Evolutionary conservation across 2,113 vertebrate genomes (phyloP), one percentile per base, ranked within the genome.

Genomic region (Osmerus mordax): DNA sequence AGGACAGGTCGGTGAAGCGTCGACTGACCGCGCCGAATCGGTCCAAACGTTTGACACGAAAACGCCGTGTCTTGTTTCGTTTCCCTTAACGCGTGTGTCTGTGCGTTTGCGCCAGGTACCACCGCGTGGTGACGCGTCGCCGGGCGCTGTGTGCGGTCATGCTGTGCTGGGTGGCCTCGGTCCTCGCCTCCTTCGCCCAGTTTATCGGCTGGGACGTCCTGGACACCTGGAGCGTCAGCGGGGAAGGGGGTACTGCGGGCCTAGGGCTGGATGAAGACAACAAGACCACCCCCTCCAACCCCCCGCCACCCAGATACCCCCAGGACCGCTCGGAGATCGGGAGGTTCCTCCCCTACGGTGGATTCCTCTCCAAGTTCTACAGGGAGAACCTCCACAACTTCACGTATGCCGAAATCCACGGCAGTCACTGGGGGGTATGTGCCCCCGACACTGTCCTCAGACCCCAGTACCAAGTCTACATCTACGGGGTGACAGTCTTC

Each of bases 341-440:
- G 14, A 51, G 79, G 54, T 76, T 87, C 63, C 82, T 91, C 32
- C 91, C 91, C 3, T 92, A 91, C 0, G 84, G 87, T 15, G 89
- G 91, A 6, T 92, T 93, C 75, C 83, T 94, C 68, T 92, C 92
- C 51, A 92, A 90, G 82, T 92, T 91, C 67, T 88, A 91, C 8
- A 77, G 86, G 64, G 83, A 89, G 29, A 84, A 90, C 74, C 77
- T 73, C 54, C 67, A 73, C 29, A 89, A 90, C 65, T 87, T 90
- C 72, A 92, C 82, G 29, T 91, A 89, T 2, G 82, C 84, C 1
- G 84, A 90, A 60, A 84, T 90, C 71, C 91, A 91, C 19, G 71
- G 85, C n/a, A 88, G 86, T 59, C 92, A 93, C 79, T 89, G 90
- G 77, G 90, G 83, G 0, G 78, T 87, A 23, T 94, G 93, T 1